phyloP scores from a whole-genome alignment of 53 echinoderm and acorn worm species.

The Mesocentrotus franciscanus region DNA sequence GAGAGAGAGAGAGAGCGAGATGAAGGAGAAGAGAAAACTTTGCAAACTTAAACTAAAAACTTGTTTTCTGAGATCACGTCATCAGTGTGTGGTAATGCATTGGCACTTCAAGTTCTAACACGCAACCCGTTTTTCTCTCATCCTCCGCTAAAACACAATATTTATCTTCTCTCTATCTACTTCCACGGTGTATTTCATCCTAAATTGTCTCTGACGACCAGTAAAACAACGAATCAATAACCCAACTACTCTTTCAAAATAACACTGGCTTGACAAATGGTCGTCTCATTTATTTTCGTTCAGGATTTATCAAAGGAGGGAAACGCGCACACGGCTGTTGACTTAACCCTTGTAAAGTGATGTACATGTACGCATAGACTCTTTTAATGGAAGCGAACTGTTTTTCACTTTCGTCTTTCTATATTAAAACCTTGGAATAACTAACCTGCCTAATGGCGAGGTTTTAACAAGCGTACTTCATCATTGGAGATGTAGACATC shows the following conservation, averaged over 20 bases:
- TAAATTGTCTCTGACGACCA: constrained; percentile 41
- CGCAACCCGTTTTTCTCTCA: constrained; percentile 9
- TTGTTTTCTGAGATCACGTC: not conserved
- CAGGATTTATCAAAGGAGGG: constrained; percentile 12
- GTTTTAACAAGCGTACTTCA: constrained; percentile 19
- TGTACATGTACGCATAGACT: constrained; percentile 3
- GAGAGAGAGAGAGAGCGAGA: not conserved
- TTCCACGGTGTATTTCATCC: constrained; percentile 51
- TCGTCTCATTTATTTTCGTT: constrained; percentile 25
- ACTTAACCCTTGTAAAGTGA: constrained; percentile 46
- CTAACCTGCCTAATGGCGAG: constrained; percentile 36
- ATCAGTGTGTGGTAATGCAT: not conserved
- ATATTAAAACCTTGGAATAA: not conserved
- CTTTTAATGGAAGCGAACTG: constrained; percentile 31
- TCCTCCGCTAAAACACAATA: constrained; percentile 20
- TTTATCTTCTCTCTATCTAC: constrained; percentile 25
- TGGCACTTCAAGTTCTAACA: constrained; percentile 14
- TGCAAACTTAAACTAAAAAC: not conserved
- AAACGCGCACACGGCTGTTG: constrained; percentile 4
- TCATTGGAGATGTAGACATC: not conserved
- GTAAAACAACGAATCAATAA: constrained; percentile 52
- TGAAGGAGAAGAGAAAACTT: not conserved
- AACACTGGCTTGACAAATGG: constrained; percentile 50
- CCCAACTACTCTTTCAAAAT: constrained; percentile 40
- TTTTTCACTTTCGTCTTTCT: not conserved